Evolutionary conservation across 2,888 invertebrate genomes (phyloP).

Genomic region (Flabesymbios commensalis): DNA sequence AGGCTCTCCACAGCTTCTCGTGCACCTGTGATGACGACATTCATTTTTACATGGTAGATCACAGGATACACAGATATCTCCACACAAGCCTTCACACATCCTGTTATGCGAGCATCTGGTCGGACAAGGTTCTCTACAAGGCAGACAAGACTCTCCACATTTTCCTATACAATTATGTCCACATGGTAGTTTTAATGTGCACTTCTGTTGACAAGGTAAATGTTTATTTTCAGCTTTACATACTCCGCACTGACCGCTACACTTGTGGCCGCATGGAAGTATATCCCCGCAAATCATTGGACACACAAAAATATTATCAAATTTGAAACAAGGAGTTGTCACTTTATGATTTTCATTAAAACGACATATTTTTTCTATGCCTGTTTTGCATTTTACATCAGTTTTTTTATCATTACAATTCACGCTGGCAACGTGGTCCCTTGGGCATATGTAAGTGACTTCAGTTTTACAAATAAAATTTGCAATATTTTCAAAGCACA

Average conservation of each 20-base stretch:
- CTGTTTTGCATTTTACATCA: constrained; percentile 11
- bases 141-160: constrained; percentile 2
- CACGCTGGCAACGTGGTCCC: constrained; percentile 64
- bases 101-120: constrained; percentile 30
- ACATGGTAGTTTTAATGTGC: constrained; percentile 32
- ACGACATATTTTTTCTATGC: too few relatives aligned
- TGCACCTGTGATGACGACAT: constrained; percentile 53
- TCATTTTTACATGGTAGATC: constrained; percentile 52
- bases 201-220: constrained; percentile 54
- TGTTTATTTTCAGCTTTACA: constrained; percentile 53
- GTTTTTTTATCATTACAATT: constrained; percentile 60
- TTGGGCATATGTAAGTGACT: constrained; percentile 63
- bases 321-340: neutral
- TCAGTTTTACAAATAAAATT: too few relatives aligned
- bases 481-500: too few relatives aligned
- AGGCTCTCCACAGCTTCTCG: constrained; percentile 51
- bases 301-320: constrained; percentile 39
- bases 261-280: constrained; percentile 66
- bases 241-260: constrained; percentile 64
- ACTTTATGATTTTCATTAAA: too few relatives aligned
- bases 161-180: constrained; percentile 3
- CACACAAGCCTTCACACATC: constrained; percentile 46
- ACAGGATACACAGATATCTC: constrained; percentile 49
- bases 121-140: constrained; percentile 3
- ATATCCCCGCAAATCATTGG: constrained; percentile 34